Evolutionary conservation across 2,888 invertebrate species (phyloP).

Genomic region (Allophyes oxyacanthae): DNA sequence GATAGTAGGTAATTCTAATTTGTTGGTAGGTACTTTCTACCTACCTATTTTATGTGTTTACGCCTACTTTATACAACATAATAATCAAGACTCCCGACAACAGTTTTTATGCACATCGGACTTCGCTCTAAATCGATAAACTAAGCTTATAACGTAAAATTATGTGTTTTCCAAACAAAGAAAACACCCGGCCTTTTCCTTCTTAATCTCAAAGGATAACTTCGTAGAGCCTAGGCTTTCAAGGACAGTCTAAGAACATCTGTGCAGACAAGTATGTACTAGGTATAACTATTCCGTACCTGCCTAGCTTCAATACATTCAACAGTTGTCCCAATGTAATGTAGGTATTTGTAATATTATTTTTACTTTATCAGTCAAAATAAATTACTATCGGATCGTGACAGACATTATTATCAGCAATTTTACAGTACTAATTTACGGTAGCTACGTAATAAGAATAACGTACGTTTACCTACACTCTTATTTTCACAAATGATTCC

Average conservation of each 20-base stretch:
- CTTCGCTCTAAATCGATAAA: background rate
- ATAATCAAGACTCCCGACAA: background rate
- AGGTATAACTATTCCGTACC: too few relatives aligned
- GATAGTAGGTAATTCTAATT: too few relatives aligned
- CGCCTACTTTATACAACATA: constrained; percentile 18
- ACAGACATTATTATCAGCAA: constrained; percentile 6
- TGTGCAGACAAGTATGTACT: too few relatives aligned
- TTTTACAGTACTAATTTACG: constrained; percentile 12
- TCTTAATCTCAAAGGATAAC: background rate
- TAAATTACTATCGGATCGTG: constrained; percentile 8
- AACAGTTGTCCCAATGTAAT: too few relatives aligned
- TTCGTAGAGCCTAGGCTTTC: too few relatives aligned
- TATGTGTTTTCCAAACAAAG: too few relatives aligned
- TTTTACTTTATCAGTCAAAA: constrained; percentile 15
- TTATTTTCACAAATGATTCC: too few relatives aligned
- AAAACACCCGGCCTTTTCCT: background rate
- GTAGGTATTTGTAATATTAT: background rate
- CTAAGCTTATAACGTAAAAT: too few relatives aligned
- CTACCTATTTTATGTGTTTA: background rate
- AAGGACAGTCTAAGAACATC: too few relatives aligned
- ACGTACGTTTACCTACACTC: too few relatives aligned
- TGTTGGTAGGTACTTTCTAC: background rate
- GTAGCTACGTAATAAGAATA: background rate
- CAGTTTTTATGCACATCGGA: background rate
- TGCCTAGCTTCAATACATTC: too few relatives aligned